A percentile compares a stretch with the other conserved stretches of the same genome.
Evolutionary conservation across 2,888 invertebrate species (phyloP).

Genomic region (Invenusta paracnida): DNA sequence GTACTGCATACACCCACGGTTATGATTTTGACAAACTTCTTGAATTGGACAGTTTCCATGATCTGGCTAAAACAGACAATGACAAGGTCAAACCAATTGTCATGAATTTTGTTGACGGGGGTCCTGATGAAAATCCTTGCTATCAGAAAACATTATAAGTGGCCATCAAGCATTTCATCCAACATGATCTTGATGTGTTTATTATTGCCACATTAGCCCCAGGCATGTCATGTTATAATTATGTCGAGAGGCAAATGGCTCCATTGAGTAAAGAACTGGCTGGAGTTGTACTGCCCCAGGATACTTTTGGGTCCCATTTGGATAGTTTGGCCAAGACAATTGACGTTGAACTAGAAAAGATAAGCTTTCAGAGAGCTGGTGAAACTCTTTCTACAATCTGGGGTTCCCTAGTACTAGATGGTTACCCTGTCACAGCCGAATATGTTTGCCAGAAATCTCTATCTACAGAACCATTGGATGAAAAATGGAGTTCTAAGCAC

Average conservation of each 20-base stretch:
- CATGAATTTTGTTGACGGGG: not conserved
- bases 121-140: not conserved
- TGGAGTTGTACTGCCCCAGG: slow-evolving; percentile 22
- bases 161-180: not conserved
- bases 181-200: not conserved
- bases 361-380: slow-evolving; percentile 26
- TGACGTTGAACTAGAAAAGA: slow-evolving; percentile 29
- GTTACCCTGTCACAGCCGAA: slow-evolving; percentile 23
- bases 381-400: slow-evolving; percentile 29
- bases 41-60: not conserved
- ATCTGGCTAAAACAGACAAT: not conserved
- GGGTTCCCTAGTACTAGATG: slow-evolving; percentile 29
- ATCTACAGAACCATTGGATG: slow-evolving; percentile 12
- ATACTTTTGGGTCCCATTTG: slow-evolving; percentile 27
- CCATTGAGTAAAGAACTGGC: slow-evolving; percentile 29
- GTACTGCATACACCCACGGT: not conserved
- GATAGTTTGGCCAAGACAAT: slow-evolving; percentile 23
- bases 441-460: slow-evolving; percentile 23
- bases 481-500: slow-evolving; percentile 29
- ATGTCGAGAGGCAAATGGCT: slow-evolving; percentile 23
- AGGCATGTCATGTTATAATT: slow-evolving; percentile 29
- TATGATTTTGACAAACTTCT: not conserved
- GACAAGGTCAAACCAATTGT: not conserved
- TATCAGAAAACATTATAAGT: not conserved
- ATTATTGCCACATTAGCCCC: slow-evolving; percentile 16